Evolutionary conservation across 2,797 vertebrate species (phyloP), one percentile per base, ranked within the genome.

Genomic region (Rhinoraja longicauda): DNA sequence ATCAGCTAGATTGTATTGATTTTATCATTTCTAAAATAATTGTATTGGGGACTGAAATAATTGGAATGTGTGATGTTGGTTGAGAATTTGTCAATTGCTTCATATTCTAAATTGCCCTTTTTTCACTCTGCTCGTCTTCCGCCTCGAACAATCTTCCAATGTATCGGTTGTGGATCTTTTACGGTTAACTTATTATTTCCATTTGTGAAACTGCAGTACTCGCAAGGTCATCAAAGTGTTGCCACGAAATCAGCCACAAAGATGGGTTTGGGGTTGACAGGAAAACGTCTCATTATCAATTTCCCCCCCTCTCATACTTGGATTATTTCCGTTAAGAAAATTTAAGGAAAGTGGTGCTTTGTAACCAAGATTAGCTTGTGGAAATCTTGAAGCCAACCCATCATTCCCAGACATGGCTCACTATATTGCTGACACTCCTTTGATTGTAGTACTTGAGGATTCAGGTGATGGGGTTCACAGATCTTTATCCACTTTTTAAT

Each of bases 1-100:
- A 82, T 86, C 82, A 86, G 26, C 82, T 53, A 12, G 5, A 86
- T 62, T 32, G 24, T 86, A 86, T 62, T 62, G 82, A 86, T 62
- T 86, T 86, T 86, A 86, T n/a, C 82, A 86, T 86, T 2, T 86
- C 82, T 84, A 26, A 45, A 39, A 82, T 82, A 57, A 82, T 82
- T 82, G 8, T 39, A 82, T 26, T 29, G 24, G 84, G 53, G 45
- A 45, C 45, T 53, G 45, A 64, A 67, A 67, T 19, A 67, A 84
- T 84, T 84, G 26, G 81, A 84, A 62, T 32, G 24, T 84, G 57
- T 19, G 86, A 86, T 86, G 13, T 86, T 62, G 29, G 53, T 62
- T 17, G 64, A 62, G 57, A 59, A n/a, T 29, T 29, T 86, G 26
- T 57, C 29, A 62, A 64, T 62, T 1, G 29, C 10, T 59, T 59